Percentiles rank a stretch among this genome's conserved stretches.
Evolutionary conservation across 2,113 vertebrate genomes (phyloP).

Genomic region (Bos indicus): DNA sequence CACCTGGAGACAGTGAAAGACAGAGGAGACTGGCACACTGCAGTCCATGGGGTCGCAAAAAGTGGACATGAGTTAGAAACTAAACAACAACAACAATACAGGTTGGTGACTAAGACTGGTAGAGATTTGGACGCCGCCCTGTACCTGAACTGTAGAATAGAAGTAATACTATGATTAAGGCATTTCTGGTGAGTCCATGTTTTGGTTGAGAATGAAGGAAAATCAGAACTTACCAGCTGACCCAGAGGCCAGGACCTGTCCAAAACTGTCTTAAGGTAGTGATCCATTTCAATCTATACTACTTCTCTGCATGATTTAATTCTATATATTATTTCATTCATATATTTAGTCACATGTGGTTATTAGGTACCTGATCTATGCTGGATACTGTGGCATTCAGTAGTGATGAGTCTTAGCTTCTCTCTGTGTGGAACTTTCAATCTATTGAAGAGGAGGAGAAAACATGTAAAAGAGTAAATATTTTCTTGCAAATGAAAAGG

Average conservation of each 20-base stretch:
- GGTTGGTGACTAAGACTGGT: not conserved
- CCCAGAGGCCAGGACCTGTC: not conserved
- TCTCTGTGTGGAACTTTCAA: not conserved
- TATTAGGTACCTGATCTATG: not conserved
- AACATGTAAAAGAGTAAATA: not conserved
- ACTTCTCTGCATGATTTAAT: not conserved
- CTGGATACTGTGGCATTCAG: not conserved
- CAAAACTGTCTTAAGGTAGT: not conserved
- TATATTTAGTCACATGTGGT: not conserved
- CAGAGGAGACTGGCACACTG: not conserved
- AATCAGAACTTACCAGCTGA: not conserved
- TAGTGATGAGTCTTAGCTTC: not conserved
- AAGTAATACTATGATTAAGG: not conserved
- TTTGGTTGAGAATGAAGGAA: not conserved
- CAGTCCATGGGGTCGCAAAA: not conserved
- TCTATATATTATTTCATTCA: not conserved
- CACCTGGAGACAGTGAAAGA: not conserved
- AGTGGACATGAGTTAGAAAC: not conserved
- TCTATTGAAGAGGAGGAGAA: not conserved
- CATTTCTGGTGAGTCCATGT: not conserved
- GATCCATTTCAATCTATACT: not conserved
- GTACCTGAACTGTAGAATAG: not conserved
- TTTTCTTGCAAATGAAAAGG: not conserved
- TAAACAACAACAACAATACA: not conserved
- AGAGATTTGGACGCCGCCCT: not conserved